phyloP scores from a whole-genome alignment of 2,888 invertebrate genomes.

The Synanthedon myopaeformis region DNA sequence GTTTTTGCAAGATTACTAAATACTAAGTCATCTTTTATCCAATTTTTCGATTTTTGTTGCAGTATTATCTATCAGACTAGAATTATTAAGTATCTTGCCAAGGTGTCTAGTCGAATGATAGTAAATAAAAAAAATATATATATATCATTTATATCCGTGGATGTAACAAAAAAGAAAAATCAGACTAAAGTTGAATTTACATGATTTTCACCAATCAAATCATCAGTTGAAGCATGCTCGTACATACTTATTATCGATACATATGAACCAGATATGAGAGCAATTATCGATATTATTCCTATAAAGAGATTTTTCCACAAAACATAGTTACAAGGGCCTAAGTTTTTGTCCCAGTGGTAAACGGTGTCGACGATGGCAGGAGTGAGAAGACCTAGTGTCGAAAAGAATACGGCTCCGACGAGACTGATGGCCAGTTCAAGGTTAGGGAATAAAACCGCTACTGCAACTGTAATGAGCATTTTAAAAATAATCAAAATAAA shows the following conservation, averaged over 20 bases:
- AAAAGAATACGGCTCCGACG: constrained; percentile 84
- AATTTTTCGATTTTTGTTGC: no score
- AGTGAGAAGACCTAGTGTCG: constrained; percentile 78
- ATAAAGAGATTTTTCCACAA: constrained; percentile 74
- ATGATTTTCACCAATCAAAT: constrained; percentile 3
- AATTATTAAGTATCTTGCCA: no score
- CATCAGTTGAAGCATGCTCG: constrained; percentile 24
- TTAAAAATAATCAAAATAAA: no score
- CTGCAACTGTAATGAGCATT: constrained; percentile 62
- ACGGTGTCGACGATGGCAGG: constrained; percentile 81
- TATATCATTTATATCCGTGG: not conserved
- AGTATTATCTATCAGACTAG: no score
- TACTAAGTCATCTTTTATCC: no score
- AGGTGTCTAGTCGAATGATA: no score
- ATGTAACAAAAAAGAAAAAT: constrained; percentile 1
- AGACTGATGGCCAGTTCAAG: constrained; percentile 89
- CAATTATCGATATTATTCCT: constrained; percentile 32
- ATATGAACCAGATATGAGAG: constrained; percentile 48
- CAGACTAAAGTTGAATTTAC: constrained; percentile 7
- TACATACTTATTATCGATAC: constrained; percentile 47
- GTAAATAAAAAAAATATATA: no score
- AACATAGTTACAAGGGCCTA: constrained; percentile 75
- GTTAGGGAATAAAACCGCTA: constrained; percentile 85
- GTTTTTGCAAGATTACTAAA: no score
- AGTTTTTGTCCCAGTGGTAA: constrained; percentile 74